Conservation (phyloP, 1,140 invertebrate species). For the Holotrichia oblita region DNA sequence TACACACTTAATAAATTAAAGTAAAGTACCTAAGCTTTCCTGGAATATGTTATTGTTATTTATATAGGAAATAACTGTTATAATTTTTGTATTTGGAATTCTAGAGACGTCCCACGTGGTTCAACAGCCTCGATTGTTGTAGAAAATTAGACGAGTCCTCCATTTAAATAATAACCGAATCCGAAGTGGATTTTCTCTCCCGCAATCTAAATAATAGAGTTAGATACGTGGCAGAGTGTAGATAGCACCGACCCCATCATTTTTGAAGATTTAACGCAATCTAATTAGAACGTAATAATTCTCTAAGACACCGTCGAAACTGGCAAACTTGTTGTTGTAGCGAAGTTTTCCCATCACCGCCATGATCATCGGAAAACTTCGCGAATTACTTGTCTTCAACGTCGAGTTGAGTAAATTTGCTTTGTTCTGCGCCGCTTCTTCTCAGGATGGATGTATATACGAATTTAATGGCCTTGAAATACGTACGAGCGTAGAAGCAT, state of each 20-base stretch:
- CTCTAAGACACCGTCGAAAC: neutral
- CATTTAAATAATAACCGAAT: too few relatives aligned
- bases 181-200: too few relatives aligned
- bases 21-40: too few relatives aligned
- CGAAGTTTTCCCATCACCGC: slow-evolving; percentile 6
- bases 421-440: neutral
- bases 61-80: too few relatives aligned
- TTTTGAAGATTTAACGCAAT: neutral
- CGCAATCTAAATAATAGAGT: too few relatives aligned
- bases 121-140: too few relatives aligned
- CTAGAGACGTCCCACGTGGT: too few relatives aligned
- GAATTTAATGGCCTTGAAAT: slow-evolving; percentile 17
- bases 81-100: too few relatives aligned
- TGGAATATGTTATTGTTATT: too few relatives aligned
- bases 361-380: slow-evolving; percentile 15
- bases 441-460: neutral
- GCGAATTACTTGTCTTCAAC: neutral
- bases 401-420: slow-evolving; percentile 1
- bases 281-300: slow-evolving; percentile 11
- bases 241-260: neutral
- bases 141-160: too few relatives aligned
- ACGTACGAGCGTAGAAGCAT: neutral
- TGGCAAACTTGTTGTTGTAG: neutral
- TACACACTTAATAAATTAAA: too few relatives aligned
- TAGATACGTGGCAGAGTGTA: too few relatives aligned